These are phyloP conservation scores for Benitochromis conjunctus DNA, from an alignment of 2,113 vertebrate species.

Conservation along the genomic window DNA sequence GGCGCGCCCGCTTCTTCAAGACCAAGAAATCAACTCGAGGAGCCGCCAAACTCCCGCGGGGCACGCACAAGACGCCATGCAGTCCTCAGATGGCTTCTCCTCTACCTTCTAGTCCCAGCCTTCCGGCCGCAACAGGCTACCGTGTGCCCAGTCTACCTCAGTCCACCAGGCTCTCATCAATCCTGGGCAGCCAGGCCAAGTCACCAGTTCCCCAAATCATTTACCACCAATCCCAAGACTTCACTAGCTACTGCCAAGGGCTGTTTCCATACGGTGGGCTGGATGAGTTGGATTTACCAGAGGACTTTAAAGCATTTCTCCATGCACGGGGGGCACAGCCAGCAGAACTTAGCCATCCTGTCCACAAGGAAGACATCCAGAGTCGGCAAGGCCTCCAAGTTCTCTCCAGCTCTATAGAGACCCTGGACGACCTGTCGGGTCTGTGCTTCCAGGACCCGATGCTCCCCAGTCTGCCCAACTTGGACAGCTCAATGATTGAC, in stretches of 20 bases:
- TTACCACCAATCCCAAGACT: not conserved
- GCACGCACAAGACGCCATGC: not conserved
- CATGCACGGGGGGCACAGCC: not conserved
- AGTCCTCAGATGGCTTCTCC: not conserved
- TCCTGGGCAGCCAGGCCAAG: not conserved
- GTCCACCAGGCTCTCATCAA: conserved; percentile 26
- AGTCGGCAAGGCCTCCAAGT: not conserved
- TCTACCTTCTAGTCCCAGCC: not conserved
- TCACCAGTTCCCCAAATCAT: not conserved
- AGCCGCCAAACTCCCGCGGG: not conserved
- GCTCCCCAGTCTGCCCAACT: conserved; percentile 26
- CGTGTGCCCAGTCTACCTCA: conserved; percentile 24
- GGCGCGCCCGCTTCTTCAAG: conserved; percentile 79
- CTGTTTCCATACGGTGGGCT: not conserved
- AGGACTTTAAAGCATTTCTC: conserved; percentile 15
- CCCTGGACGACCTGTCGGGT: conserved; percentile 18
- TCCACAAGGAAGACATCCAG: not conserved
- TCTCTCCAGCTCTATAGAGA: not conserved
- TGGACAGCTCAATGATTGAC: conserved; percentile 59
- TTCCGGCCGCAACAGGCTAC: not conserved
- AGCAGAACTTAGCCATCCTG: not conserved
- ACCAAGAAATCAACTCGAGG: conserved; percentile 62
- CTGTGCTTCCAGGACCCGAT: conserved; percentile 29
- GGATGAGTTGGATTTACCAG: conserved; percentile 4
- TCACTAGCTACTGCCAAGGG: not conserved